Evolutionary conservation across 2,888 invertebrate genomes (phyloP).

Genomic region (Disparrhopalites patrizii): DNA sequence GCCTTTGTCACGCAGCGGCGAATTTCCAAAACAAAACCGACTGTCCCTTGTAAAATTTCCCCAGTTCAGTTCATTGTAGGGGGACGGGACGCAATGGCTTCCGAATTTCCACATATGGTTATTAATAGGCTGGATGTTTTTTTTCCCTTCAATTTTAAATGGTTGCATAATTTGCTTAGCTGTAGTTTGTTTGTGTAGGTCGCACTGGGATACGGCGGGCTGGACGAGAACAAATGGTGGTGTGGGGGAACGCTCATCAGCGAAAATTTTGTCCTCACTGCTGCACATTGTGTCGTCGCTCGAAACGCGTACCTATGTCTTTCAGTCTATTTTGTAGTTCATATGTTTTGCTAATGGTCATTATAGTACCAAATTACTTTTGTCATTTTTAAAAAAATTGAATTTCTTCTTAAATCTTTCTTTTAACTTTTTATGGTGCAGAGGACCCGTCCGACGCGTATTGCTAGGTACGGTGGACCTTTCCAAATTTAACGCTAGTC

Average conservation of each 20-base stretch:
- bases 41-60: slow-evolving; percentile 14
- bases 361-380: too few relatives aligned
- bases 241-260: slow-evolving; percentile 41
- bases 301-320: background rate
- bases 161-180: background rate
- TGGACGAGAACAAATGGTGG: slow-evolving; percentile 25
- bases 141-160: background rate
- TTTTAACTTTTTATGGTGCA: too few relatives aligned
- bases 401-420: too few relatives aligned
- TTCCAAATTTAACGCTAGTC: background rate
- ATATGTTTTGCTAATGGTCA: too few relatives aligned
- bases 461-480: slow-evolving; percentile 22
- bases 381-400: too few relatives aligned
- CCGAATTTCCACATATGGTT: slow-evolving; percentile 38
- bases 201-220: slow-evolving; percentile 31
- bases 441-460: slow-evolving; percentile 3
- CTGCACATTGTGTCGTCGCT: slow-evolving; percentile 31
- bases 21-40: background rate
- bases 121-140: background rate
- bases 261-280: slow-evolving; percentile 31
- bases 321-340: background rate
- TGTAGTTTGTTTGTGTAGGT: slow-evolving; percentile 21
- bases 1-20: background rate
- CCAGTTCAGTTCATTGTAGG: slow-evolving; percentile 31
- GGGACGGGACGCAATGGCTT: slow-evolving; percentile 31